Evolutionary conservation across 2,888 invertebrate genomes (phyloP).

Genomic region (Theristus sp.): DNA sequence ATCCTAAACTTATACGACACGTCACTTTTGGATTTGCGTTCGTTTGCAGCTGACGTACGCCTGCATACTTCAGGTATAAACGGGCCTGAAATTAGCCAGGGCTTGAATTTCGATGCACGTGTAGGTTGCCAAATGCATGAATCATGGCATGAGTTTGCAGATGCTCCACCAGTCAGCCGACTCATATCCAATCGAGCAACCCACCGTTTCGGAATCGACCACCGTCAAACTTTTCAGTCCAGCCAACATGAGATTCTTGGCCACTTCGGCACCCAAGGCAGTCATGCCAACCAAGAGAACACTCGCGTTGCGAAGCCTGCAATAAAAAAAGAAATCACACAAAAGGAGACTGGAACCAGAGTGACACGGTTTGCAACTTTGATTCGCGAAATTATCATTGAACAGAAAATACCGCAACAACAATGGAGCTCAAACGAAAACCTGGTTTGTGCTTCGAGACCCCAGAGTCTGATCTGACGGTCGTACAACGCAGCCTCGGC

Average conservation of each 20-base stretch:
- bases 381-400: no score
- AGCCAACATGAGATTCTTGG: constrained; percentile 72
- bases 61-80: no score
- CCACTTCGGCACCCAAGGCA: constrained; percentile 81
- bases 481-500: constrained; percentile 90
- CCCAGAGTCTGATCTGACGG: constrained; percentile 96
- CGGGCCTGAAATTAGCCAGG: no score
- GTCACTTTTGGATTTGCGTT: no score
- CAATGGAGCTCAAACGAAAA: constrained; percentile 36
- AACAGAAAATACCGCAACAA: no score
- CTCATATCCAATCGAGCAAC: not conserved
- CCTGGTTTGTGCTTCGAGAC: constrained; percentile 89
- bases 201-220: constrained; percentile 11
- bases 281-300: constrained; percentile 67
- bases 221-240: constrained; percentile 50
- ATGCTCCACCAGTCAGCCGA: not conserved
- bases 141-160: no score
- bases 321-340: not conserved
- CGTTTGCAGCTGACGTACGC: no score
- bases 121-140: no score
- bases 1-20: no score
- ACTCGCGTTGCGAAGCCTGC: constrained; percentile 58
- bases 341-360: no score
- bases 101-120: no score
- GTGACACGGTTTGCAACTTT: no score